A percentile compares a stretch with the other conserved stretches of the same genome.
These are phyloP conservation scores for Cichlasoma orientale DNA, from an alignment of 2,797 vertebrate genomes.

Conservation along the genomic window DNA sequence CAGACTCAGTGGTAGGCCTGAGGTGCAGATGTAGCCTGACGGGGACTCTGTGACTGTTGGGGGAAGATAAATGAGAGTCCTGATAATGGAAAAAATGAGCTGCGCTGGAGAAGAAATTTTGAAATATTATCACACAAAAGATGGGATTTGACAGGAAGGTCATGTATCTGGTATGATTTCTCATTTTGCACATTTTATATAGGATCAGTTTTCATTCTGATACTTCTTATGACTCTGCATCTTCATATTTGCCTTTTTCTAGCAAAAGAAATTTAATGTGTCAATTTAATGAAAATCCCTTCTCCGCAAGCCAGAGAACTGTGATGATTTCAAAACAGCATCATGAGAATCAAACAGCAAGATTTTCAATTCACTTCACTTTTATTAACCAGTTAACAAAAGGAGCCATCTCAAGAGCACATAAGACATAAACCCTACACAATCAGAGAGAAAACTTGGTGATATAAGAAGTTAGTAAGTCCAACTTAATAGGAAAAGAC, in stretches of 20 bases:
- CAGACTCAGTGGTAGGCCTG: conserved; percentile 60
- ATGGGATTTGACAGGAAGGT: neutral
- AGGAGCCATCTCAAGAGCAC: neutral
- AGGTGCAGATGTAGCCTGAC: conserved; percentile 38
- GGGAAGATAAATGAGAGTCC: neutral
- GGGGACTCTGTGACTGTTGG: conserved; percentile 55
- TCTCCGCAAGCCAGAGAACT: neutral
- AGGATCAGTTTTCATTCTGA: neutral
- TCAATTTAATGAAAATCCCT: neutral
- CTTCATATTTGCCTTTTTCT: neutral
- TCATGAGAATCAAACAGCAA: neutral
- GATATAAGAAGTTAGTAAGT: too few relatives aligned
- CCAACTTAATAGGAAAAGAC: too few relatives aligned
- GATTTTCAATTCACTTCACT: neutral
- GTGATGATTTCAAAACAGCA: neutral
- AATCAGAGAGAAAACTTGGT: neutral
- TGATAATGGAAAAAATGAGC: neutral
- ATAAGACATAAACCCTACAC: neutral
- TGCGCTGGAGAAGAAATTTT: neutral
- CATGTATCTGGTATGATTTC: neutral
- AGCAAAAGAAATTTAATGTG: neutral
- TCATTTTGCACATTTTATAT: neutral
- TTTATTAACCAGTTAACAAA: neutral
- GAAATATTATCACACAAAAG: neutral
- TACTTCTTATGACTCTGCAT: neutral